Conservation (phyloP, 2,113 vertebrate species). For the Nestor notabilis region DNA sequence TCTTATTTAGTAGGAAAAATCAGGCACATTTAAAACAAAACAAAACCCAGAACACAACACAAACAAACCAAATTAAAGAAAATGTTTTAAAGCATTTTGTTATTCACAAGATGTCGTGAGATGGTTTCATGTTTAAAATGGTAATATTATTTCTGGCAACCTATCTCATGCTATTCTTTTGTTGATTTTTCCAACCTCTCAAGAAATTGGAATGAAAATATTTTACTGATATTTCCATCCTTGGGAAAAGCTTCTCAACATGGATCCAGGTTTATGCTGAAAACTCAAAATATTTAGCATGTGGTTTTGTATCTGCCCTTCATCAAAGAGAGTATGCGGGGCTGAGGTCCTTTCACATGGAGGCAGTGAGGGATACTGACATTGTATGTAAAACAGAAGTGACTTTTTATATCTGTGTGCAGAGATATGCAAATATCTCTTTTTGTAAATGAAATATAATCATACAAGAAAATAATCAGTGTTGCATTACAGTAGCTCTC, state of each 20-base stretch:
- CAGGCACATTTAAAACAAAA: neutral
- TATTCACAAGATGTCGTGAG: slow-evolving; percentile 54
- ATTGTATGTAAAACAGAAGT: neutral
- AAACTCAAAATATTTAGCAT: slow-evolving; percentile 17
- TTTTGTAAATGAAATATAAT: neutral
- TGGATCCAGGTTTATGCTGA: slow-evolving; percentile 50
- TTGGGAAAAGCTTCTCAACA: slow-evolving; percentile 50
- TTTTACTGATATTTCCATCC: slow-evolving; percentile 62
- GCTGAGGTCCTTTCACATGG: neutral
- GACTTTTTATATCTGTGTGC: neutral
- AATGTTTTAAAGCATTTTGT: slow-evolving; percentile 46
- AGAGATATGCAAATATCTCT: neutral
- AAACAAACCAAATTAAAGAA: slow-evolving; percentile 23
- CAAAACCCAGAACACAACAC: neutral
- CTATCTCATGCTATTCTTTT: slow-evolving; percentile 45
- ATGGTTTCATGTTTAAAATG: slow-evolving; percentile 66
- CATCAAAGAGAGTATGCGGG: neutral
- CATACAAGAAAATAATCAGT: neutral
- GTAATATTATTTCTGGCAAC: slow-evolving; percentile 77
- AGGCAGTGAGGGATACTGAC: neutral
- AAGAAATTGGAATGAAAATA: slow-evolving; percentile 72
- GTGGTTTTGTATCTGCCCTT: neutral
- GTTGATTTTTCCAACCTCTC: slow-evolving; percentile 74
- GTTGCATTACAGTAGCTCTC: neutral
- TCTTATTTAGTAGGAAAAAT: neutral